Evolutionary conservation across 2,797 vertebrate genomes (phyloP).

Genomic region (Hippoglossus hippoglossus): DNA sequence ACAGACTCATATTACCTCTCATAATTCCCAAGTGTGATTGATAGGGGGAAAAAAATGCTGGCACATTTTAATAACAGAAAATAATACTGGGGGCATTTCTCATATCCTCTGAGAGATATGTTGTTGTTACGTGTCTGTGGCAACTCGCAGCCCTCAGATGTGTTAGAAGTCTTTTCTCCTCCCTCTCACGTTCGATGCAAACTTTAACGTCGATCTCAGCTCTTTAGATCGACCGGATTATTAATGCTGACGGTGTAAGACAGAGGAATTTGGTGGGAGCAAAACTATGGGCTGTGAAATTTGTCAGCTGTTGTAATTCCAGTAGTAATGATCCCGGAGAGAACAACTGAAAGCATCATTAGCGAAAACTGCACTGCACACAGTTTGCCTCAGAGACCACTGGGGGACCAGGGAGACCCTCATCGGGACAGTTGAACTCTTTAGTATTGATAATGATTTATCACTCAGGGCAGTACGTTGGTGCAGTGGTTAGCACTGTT

Average conservation of each 20-base stretch:
- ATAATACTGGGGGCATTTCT: conserved; percentile 67
- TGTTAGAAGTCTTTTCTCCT: conserved; percentile 21
- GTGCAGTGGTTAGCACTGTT: too few relatives aligned
- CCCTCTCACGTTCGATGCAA: conserved; percentile 27
- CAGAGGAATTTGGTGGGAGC: conserved; percentile 30
- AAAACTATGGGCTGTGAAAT: conserved; percentile 32
- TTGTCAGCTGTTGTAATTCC: conserved; percentile 20
- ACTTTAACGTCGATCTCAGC: conserved; percentile 35
- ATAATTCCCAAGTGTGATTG: conserved; percentile 65
- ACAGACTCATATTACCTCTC: conserved; percentile 52
- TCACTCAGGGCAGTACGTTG: neutral
- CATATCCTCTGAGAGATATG: conserved; percentile 75
- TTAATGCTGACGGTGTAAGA: conserved; percentile 22
- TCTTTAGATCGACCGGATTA: conserved; percentile 14
- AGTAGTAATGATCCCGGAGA: conserved; percentile 28
- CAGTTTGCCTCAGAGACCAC: neutral
- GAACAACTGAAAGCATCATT: conserved; percentile 22
- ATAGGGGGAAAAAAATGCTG: conserved; percentile 28
- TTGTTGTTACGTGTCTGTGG: conserved; percentile 59
- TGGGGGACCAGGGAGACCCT: neutral
- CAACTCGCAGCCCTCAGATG: conserved; percentile 52
- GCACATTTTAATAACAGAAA: conserved; percentile 74
- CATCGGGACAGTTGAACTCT: neutral
- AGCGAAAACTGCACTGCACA: neutral
- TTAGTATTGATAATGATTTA: neutral